Evolutionary conservation across 2,888 invertebrate genomes (phyloP).

Genomic region (Drosophila subsilvestris): DNA sequence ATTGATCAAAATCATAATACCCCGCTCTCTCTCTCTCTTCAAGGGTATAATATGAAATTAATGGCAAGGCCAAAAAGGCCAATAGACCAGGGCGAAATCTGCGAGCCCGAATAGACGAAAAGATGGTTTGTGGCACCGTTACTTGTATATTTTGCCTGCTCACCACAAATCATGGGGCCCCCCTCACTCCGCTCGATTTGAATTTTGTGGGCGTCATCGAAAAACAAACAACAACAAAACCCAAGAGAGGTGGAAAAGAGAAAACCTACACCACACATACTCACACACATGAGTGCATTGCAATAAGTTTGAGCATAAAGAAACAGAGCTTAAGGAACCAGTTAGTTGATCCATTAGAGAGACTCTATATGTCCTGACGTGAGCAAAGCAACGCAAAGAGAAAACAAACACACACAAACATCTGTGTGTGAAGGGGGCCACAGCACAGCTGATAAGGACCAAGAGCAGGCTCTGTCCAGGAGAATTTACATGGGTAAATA

Average conservation of each 20-base stretch:
- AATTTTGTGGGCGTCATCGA: neutral
- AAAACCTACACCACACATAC: neutral
- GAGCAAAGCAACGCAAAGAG: neutral
- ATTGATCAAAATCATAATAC: neutral
- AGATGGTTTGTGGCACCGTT: conserved; percentile 1
- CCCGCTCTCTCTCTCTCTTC: neutral
- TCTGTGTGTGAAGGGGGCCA: conserved; percentile 5
- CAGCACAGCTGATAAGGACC: conserved; percentile 32
- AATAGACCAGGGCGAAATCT: neutral
- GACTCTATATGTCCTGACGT: neutral
- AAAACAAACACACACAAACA: conserved; percentile 4
- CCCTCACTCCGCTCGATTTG: neutral
- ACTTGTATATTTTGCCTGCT: conserved; percentile 3
- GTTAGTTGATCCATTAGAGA: neutral
- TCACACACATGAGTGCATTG: conserved; percentile 1
- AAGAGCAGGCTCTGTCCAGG: conserved; percentile 19
- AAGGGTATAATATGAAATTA: conserved; percentile 3
- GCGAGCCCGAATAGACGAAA: neutral
- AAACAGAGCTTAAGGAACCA: neutral
- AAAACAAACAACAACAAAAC: neutral
- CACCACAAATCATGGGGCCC: neutral
- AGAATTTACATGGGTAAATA: conserved; percentile 45
- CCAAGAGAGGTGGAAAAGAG: neutral
- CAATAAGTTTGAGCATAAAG: neutral
- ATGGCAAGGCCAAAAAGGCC: conserved; percentile 5